Evolutionary conservation across 2,888 invertebrate species (phyloP).

Genomic region (Sphaeridia pumilis): DNA sequence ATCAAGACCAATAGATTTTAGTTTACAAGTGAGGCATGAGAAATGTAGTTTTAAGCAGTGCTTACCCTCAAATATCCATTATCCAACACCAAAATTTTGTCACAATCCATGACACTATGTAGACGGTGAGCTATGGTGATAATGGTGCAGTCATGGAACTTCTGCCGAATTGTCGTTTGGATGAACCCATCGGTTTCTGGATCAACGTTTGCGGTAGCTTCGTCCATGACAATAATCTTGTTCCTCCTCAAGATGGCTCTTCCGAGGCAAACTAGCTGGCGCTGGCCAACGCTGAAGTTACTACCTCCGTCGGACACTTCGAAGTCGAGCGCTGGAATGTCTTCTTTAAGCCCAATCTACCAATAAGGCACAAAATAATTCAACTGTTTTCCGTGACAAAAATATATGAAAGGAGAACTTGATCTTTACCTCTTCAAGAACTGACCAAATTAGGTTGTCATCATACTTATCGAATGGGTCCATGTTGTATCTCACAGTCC

Average conservation of each 20-base stretch:
- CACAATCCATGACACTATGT: slow-evolving; percentile 87
- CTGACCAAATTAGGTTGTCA: slow-evolving; percentile 20
- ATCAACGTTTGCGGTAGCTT: slow-evolving; percentile 33
- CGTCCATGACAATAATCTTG: slow-evolving; percentile 29
- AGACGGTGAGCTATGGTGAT: slow-evolving; percentile 82
- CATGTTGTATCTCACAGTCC: slow-evolving; percentile 21
- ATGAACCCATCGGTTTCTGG: slow-evolving; percentile 65
- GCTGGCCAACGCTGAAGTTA: slow-evolving; percentile 29
- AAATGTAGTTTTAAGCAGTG: too few species aligned
- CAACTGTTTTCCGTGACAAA: too few species aligned
- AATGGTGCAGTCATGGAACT: slow-evolving; percentile 72
- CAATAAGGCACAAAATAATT: too few species aligned
- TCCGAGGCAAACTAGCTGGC: slow-evolving; percentile 29
- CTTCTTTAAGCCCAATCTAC: slow-evolving; percentile 25
- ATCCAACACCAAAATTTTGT: slow-evolving; percentile 76
- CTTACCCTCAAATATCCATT: slow-evolving; percentile 53
- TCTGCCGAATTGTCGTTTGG: slow-evolving; percentile 65
- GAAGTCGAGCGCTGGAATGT: slow-evolving; percentile 17
- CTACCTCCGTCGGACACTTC: slow-evolving; percentile 23
- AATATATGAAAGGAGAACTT: too few species aligned
- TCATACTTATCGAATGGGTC: slow-evolving; percentile 20
- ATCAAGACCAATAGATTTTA: too few species aligned
- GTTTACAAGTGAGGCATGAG: too few species aligned
- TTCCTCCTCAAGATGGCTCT: slow-evolving; percentile 28
- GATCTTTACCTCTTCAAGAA: slow-evolving; percentile 18